Conservation (phyloP, 2,888 invertebrate species). For the Thecophora atra region DNA sequence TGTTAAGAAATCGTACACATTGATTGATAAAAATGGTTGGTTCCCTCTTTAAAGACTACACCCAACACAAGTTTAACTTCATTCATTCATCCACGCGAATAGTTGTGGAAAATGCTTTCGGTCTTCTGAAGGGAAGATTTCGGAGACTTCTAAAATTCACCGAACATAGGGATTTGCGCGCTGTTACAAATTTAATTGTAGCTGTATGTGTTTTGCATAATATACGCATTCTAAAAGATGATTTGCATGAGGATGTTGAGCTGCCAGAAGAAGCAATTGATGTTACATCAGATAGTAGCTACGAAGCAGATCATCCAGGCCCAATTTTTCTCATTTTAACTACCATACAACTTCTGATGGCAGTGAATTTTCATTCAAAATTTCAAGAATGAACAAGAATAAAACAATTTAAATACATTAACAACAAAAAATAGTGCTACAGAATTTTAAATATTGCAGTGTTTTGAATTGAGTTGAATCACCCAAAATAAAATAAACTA, state of each 20-base stretch:
- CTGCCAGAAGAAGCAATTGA: too few species aligned
- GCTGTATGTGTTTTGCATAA: conserved; percentile 47
- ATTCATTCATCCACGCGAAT: conserved; percentile 49
- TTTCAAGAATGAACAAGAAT: too few species aligned
- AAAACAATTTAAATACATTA: too few species aligned
- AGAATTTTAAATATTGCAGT: too few species aligned
- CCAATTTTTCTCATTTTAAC: too few species aligned
- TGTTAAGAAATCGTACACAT: too few species aligned
- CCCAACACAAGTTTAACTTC: conserved; percentile 51
- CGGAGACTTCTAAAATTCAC: conserved; percentile 46
- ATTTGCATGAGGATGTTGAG: too few species aligned
- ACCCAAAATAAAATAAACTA: too few species aligned
- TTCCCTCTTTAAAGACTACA: conserved; percentile 52
- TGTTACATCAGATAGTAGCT: not conserved
- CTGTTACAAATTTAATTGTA: conserved; percentile 41
- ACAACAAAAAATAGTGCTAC: too few species aligned
- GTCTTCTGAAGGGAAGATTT: conserved; percentile 51
- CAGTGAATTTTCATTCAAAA: too few species aligned
- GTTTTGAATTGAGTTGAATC: too few species aligned
- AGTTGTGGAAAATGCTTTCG: conserved; percentile 52
- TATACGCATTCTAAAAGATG: conserved; percentile 39
- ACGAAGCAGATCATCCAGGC: not conserved
- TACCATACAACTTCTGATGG: too few species aligned
- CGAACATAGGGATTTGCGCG: conserved; percentile 42
- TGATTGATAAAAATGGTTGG: conserved; percentile 44